Conservation (phyloP, 1,140 invertebrate species). For the Drusus annulatus region DNA sequence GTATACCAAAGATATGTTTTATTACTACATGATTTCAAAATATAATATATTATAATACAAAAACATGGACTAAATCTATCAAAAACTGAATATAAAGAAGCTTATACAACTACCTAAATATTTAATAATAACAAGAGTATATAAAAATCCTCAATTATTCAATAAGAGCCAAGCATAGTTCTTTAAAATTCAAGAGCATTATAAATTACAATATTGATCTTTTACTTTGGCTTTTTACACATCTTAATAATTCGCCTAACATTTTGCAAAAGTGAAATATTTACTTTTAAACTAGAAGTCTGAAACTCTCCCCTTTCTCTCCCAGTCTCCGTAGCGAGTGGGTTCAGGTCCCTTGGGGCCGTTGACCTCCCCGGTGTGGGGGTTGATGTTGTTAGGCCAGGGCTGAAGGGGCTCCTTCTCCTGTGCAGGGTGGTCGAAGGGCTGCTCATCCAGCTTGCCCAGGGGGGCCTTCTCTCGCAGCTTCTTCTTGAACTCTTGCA, state of each 20-base stretch:
- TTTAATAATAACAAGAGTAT: neutral
- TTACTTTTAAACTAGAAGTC: slow-evolving; percentile 82
- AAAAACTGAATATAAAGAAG: no score
- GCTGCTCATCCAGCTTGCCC: slow-evolving; percentile 73
- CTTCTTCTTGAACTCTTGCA: slow-evolving; percentile 56
- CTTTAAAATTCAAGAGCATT: no score
- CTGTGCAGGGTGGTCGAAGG: slow-evolving; percentile 79
- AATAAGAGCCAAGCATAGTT: no score
- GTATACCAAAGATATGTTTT: no score
- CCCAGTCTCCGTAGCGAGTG: slow-evolving; percentile 99
- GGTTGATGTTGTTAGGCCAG: slow-evolving; percentile 92
- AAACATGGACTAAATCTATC: no score
- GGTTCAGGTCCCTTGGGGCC: slow-evolving; percentile 98
- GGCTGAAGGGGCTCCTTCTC: slow-evolving; percentile 89
- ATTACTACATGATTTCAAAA: no score
- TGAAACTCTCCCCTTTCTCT: slow-evolving; percentile 95
- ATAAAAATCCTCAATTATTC: neutral
- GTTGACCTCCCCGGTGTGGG: slow-evolving; percentile 93
- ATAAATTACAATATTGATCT: no score
- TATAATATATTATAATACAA: no score
- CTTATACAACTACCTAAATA: no score
- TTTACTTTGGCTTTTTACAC: no score
- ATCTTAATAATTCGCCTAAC: no score
- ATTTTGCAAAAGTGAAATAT: slow-evolving; percentile 51
- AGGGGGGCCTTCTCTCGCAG: slow-evolving; percentile 74